phyloP scores from a whole-genome alignment of 1,140 invertebrate species.

The Solen grandis region DNA sequence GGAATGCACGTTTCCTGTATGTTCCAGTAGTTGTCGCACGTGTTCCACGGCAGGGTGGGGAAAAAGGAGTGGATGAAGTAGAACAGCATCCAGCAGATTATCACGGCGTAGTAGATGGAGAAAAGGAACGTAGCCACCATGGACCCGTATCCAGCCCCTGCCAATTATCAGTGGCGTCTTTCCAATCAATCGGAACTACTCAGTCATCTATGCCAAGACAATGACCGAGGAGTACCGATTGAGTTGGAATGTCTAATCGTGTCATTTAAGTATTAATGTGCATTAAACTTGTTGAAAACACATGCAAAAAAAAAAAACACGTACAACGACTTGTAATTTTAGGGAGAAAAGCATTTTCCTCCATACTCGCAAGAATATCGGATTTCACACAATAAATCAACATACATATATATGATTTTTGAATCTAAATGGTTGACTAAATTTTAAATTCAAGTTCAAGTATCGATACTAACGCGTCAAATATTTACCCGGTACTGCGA shows the following conservation, averaged over 20 bases:
- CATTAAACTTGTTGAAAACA: not conserved
- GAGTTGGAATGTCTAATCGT: not conserved
- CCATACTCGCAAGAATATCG: too few species aligned
- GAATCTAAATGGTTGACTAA: too few species aligned
- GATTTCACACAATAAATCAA: too few species aligned
- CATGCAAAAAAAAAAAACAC: not conserved
- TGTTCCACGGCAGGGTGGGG: slow-evolving; percentile 88
- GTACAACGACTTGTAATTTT: too few species aligned
- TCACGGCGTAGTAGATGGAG: slow-evolving; percentile 95
- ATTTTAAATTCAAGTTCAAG: too few species aligned
- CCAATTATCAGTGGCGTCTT: not conserved
- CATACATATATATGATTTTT: too few species aligned
- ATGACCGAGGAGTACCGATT: not conserved
- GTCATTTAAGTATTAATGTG: not conserved
- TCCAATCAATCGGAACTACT: not conserved
- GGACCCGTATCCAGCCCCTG: slow-evolving; percentile 63
- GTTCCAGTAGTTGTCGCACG: slow-evolving; percentile 52
- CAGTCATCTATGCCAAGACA: too few species aligned
- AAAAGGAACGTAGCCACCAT: slow-evolving; percentile 57
- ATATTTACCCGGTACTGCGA: too few species aligned
- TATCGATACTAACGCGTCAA: too few species aligned
- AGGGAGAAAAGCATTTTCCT: too few species aligned
- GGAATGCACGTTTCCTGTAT: slow-evolving; percentile 9
- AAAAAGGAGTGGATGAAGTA: slow-evolving; percentile 85
- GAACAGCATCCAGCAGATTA: slow-evolving; percentile 97